Conservation (phyloP, 2,888 invertebrate genomes). For the Ormyrus pomaceus region DNA sequence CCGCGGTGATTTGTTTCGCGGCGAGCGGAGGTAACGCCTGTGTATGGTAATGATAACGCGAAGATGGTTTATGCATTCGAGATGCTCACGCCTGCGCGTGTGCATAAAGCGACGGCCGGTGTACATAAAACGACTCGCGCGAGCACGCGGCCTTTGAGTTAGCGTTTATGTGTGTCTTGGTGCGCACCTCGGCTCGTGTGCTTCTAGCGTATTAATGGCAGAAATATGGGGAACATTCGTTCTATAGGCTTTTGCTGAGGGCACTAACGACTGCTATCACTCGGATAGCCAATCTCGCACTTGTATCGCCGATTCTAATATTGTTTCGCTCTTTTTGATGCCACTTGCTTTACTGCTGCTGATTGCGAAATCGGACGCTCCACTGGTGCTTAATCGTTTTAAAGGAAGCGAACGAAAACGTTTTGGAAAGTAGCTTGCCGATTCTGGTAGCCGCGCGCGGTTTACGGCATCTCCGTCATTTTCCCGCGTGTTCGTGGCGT, state of each 20-base stretch:
- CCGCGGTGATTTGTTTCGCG: slow-evolving; percentile 62
- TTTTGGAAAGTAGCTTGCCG: too few species aligned
- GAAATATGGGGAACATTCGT: slow-evolving; percentile 65
- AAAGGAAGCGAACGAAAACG: too few species aligned
- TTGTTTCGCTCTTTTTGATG: too few species aligned
- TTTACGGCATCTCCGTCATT: too few species aligned
- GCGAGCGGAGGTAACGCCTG: slow-evolving; percentile 51
- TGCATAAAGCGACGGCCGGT: slow-evolving; percentile 20
- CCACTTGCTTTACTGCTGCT: too few species aligned
- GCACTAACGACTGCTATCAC: slow-evolving; percentile 31
- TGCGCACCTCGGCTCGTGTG: slow-evolving; percentile 57
- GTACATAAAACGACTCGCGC: not conserved
- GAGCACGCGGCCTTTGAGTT: slow-evolving; percentile 39
- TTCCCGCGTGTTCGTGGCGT: too few species aligned
- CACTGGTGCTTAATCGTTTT: too few species aligned
- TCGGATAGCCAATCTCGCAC: slow-evolving; percentile 6
- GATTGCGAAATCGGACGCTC: too few species aligned
- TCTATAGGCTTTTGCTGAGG: slow-evolving; percentile 16
- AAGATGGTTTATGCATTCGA: slow-evolving; percentile 62
- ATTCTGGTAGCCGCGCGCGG: too few species aligned
- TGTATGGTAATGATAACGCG: slow-evolving; percentile 63
- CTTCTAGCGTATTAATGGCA: slow-evolving; percentile 68
- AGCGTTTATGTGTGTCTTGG: not conserved
- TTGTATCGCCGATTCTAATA: slow-evolving; percentile 9
- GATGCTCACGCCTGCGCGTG: slow-evolving; percentile 13